Evolutionary conservation across 2,888 invertebrate species (phyloP), one percentile per base, ranked within the genome.

Genomic region (Drosophila infuscata): DNA sequence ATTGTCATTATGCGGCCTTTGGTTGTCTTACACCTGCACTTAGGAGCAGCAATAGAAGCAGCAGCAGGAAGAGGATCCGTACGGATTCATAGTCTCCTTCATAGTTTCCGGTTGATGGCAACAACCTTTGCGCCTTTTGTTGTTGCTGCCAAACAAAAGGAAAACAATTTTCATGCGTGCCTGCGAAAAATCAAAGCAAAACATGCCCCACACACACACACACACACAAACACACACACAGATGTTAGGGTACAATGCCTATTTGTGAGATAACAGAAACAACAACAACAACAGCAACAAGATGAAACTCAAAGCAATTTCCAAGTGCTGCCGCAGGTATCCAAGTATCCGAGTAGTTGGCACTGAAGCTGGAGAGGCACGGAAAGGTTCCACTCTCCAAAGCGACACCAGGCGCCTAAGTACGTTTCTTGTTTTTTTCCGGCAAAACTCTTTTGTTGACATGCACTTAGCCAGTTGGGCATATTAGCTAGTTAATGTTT

Each of bases 111-210:
- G 90, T 52, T 70, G 77, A 79, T 76, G 90, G 64, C 88, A 86
- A 85, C 83, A 88, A 82, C 85, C 85, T 82, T 73, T 81, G 61
- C 81, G 62, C 61, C 58, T 66, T 76, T 81, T 79, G 74, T 77
- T 73, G 71, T 66, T 70, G 69, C 60, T 60, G 70, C 61, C 76
- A 81, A 79, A 87, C 90, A 87, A 89, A 90, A 71, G 90, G 75
- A 87, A 87, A 87, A 87, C 90, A 81, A 90, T 87, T 87, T 87
- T 89, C 83, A 88, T 90, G 89, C 86, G 86, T 87, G 83, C 87
- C 76, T 81, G 79, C 64, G 54, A 79, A 79, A 83, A 87, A 81
- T 81, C 81, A 87, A 89, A 89, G 79, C 72, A 69, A 76, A 78
- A 64, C 43, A 70, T 35, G 49, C 49, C 60, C 29, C 32, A 41